Conservation (phyloP, 2,113 vertebrate species). For the Ameiurus melas region DNA sequence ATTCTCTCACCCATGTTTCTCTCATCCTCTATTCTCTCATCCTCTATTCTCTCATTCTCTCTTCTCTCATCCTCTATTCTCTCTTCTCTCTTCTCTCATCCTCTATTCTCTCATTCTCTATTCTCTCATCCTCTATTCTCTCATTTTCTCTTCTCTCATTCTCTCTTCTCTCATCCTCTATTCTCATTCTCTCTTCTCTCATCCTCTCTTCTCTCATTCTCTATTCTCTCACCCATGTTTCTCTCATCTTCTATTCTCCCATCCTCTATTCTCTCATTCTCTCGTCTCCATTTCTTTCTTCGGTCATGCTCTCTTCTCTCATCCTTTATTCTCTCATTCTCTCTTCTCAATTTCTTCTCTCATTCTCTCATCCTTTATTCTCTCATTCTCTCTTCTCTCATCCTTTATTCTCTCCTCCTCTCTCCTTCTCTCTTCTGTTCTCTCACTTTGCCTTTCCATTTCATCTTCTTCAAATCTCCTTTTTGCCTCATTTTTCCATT, state of each 20-base stretch:
- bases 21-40: not conserved
- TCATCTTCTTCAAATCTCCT: not conserved
- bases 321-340: not conserved
- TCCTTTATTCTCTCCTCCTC: no score
- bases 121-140: not conserved
- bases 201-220: not conserved
- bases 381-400: not conserved
- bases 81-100: not conserved
- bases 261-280: not conserved
- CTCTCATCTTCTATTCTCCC: not conserved
- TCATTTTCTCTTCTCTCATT: not conserved
- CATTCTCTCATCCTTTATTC: not conserved
- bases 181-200: not conserved
- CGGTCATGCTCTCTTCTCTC: no score
- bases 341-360: no score
- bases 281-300: no score
- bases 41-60: no score
- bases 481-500: no score
- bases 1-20: not conserved
- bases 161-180: not conserved
- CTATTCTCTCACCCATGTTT: not conserved
- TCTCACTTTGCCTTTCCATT: not conserved
- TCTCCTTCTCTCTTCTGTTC: no score
- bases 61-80: not conserved
- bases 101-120: not conserved